Evolutionary conservation across 2,888 invertebrate genomes (phyloP).

Genomic region (Hyalella azteca): DNA sequence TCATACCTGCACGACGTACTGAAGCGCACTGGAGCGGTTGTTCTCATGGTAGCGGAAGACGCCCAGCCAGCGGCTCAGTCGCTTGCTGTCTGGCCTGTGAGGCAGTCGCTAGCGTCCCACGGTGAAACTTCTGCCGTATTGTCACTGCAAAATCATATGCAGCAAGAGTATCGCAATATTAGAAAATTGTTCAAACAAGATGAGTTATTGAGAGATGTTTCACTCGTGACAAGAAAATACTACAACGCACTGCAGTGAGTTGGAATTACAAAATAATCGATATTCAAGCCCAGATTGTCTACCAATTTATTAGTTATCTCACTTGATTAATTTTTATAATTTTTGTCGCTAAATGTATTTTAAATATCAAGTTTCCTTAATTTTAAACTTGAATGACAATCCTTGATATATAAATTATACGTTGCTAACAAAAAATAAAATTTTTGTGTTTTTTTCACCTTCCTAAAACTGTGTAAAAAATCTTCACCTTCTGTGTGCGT

Average conservation of each 20-base stretch:
- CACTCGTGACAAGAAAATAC: background rate
- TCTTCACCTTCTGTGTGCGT: no score
- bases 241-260: background rate
- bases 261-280: no score
- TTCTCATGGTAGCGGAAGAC: background rate
- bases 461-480: no score
- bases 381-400: no score
- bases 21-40: background rate
- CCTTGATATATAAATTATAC: no score
- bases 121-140: background rate
- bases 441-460: no score
- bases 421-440: no score
- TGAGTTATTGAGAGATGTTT: background rate
- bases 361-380: no score
- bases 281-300: no score
- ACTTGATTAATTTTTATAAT: no score
- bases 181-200: background rate
- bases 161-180: background rate
- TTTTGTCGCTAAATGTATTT: no score
- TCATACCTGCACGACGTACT: background rate
- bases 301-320: no score
- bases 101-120: background rate
- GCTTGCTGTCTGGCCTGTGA: background rate
- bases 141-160: background rate
- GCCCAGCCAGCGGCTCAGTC: background rate